phyloP scores from a whole-genome alignment of 2,113 vertebrate genomes.

The Corydoras maculifer region DNA sequence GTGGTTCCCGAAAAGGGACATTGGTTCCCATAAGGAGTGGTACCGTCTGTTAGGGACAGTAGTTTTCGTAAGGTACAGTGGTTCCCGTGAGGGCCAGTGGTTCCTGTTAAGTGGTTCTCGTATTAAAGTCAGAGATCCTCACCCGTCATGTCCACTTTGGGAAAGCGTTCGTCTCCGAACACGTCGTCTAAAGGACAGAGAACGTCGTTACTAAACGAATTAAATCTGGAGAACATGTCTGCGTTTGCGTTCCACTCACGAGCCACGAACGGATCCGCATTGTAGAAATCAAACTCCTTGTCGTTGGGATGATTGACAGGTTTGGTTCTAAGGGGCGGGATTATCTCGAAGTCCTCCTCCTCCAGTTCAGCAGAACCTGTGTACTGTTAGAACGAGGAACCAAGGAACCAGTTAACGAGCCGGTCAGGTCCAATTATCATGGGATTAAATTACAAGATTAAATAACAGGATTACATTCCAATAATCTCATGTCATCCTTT shows the following conservation, averaged over 20 bases:
- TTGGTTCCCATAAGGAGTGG: too few species aligned
- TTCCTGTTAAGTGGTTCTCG: too few species aligned
- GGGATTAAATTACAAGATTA: too few species aligned
- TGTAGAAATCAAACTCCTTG: constrained; percentile 83
- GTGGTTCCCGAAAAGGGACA: too few species aligned
- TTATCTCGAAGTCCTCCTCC: constrained; percentile 42
- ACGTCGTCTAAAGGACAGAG: constrained; percentile 43
- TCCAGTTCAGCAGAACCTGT: constrained; percentile 41
- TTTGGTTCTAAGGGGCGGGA: constrained; percentile 25
- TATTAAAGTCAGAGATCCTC: constrained; percentile 36
- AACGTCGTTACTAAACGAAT: constrained; percentile 11
- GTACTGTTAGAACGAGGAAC: constrained; percentile 14
- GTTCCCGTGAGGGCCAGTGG: too few species aligned
- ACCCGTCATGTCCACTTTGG: constrained; percentile 78
- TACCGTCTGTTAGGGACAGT: too few species aligned
- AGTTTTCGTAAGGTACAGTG: too few species aligned
- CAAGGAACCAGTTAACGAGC: too few species aligned
- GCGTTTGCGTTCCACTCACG: constrained; percentile 58
- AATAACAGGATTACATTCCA: too few species aligned
- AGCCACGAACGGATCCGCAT: constrained; percentile 84
- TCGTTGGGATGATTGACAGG: constrained; percentile 51
- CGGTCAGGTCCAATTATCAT: too few species aligned
- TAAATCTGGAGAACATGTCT: too few species aligned
- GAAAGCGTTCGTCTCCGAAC: constrained; percentile 89
- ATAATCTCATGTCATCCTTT: too few species aligned